These are phyloP conservation scores for Brienomyrus brachyistius DNA, from an alignment of 2,113 vertebrate species.

Conservation along the genomic window DNA sequence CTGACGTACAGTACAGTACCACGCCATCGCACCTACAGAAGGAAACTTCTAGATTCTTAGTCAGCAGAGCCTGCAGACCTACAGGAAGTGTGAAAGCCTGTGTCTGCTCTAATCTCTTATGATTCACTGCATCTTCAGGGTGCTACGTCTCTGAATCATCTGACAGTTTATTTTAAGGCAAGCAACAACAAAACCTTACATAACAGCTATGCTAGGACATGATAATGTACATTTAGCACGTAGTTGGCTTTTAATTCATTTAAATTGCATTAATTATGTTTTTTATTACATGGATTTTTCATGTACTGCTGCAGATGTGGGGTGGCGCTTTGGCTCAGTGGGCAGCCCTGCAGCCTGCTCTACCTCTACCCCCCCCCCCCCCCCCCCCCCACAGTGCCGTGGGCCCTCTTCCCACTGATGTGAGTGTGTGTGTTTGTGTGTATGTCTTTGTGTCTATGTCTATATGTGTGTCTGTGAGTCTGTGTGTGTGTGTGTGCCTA, in stretches of 20 bases:
- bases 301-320: background rate
- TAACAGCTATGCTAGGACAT: background rate
- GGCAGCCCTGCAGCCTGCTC: background rate
- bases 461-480: background rate
- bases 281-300: background rate
- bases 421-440: background rate
- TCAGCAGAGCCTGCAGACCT: background rate
- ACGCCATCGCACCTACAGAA: background rate
- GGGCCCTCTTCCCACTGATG: background rate
- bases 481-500: background rate
- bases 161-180: conserved; percentile 6
- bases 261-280: background rate
- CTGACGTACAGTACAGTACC: background rate
- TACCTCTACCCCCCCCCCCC: background rate
- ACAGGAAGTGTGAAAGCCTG: conserved; percentile 3
- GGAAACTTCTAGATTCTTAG: background rate
- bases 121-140: conserved; percentile 7
- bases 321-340: background rate
- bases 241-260: background rate
- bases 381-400: background rate
- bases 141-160: background rate
- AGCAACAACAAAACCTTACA: background rate
- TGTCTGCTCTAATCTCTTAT: background rate
- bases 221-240: background rate
- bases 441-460: background rate